Evolutionary conservation across 30 jellyfish, hydroid and myxozoan species (phyloP).

Genomic region (Hydractinia symbiolongicarpus): DNA sequence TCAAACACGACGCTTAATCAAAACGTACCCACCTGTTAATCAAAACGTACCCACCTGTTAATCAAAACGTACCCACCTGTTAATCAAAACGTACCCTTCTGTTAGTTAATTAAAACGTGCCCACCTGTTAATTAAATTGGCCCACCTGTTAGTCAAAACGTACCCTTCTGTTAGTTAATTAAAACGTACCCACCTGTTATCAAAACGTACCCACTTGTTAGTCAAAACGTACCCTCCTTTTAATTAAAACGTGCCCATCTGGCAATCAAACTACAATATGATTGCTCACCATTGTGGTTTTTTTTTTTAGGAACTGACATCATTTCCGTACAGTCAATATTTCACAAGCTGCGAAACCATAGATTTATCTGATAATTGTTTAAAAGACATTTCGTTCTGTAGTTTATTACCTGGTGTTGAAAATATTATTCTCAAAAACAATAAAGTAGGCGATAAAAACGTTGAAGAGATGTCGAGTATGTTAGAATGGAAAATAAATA

Average conservation of each 20-base stretch:
- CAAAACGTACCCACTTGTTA: too few species aligned
- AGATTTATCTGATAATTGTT: not conserved
- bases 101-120: too few species aligned
- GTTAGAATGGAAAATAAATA: not conserved
- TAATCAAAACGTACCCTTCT: too few species aligned
- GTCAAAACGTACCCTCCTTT: too few species aligned
- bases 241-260: not conserved
- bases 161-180: too few species aligned
- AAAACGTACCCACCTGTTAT: too few species aligned
- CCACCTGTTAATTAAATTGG: too few species aligned
- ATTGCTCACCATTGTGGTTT: not conserved
- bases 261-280: not conserved
- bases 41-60: too few species aligned
- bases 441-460: not conserved
- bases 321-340: constrained; percentile 9
- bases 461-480: not conserved
- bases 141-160: too few species aligned
- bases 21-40: too few species aligned
- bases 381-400: not conserved
- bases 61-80: too few species aligned
- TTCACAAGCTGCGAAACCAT: constrained; percentile 5
- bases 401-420: not conserved
- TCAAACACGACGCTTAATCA: too few species aligned
- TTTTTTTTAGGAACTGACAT: constrained; percentile 13
- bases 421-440: not conserved